Percentiles rank a stretch among this genome's conserved stretches.
These are phyloP conservation scores for Pomacea canaliculata DNA, from an alignment of 2,888 invertebrate species.

Conservation along the genomic window DNA sequence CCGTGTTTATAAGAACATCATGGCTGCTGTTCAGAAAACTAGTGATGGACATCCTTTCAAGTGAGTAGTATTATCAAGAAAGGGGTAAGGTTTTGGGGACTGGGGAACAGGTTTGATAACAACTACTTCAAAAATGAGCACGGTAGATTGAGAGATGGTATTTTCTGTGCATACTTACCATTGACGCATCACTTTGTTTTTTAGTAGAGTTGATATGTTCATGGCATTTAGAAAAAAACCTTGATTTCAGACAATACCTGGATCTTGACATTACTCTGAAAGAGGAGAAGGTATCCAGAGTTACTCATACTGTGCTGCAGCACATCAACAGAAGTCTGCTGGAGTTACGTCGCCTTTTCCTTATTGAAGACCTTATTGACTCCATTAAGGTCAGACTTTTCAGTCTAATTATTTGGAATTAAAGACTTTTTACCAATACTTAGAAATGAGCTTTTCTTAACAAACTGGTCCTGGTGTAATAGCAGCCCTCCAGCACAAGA, in stretches of 20 bases:
- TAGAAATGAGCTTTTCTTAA: too few relatives aligned
- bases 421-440: not conserved
- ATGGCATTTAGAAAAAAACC: too few relatives aligned
- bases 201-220: too few relatives aligned
- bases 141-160: too few relatives aligned
- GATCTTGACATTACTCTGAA: conserved; percentile 89
- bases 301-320: conserved; percentile 87
- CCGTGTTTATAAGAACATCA: conserved; percentile 95
- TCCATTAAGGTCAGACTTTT: conserved; percentile 71
- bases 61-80: conserved; percentile 74
- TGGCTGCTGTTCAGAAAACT: conserved; percentile 93
- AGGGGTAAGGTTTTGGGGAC: too few relatives aligned
- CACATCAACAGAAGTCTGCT: conserved; percentile 85
- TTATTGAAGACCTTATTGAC: conserved; percentile 96
- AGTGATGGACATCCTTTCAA: conserved; percentile 98
- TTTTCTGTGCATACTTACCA: too few relatives aligned
- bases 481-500: too few relatives aligned
- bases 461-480: too few relatives aligned
- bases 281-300: conserved; percentile 90
- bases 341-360: conserved; percentile 92
- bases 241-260: conserved; percentile 70
- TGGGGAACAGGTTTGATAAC: too few relatives aligned
- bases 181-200: too few relatives aligned
- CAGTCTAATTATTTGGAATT: not conserved
- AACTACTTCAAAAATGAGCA: too few relatives aligned